Conservation (phyloP, 2,888 invertebrate genomes). For the Psococerastis gibbosa region DNA sequence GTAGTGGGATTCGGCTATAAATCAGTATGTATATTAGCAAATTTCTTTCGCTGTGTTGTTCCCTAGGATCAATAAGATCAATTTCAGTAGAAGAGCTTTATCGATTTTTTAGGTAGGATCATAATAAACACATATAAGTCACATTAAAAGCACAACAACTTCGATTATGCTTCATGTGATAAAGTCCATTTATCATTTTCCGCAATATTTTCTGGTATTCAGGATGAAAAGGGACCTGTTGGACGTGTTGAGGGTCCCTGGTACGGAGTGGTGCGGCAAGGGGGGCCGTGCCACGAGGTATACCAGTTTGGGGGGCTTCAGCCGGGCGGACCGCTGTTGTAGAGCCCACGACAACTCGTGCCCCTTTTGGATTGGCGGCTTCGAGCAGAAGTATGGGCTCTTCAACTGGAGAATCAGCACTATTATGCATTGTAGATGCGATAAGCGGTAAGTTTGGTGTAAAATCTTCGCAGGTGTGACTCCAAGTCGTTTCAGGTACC, state of each 20-base stretch:
- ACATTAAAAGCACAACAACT: too few species aligned
- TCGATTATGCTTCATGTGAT: too few species aligned
- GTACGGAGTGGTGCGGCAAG: conserved; percentile 87
- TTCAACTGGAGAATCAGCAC: conserved; percentile 84
- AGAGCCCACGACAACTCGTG: conserved; percentile 72
- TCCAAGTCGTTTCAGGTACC: not conserved
- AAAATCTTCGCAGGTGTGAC: too few species aligned
- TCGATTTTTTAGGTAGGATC: too few species aligned
- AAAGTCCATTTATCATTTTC: too few species aligned
- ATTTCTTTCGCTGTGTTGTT: too few species aligned
- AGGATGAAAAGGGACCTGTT: conserved; percentile 31
- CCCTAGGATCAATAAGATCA: too few species aligned
- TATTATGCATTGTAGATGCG: conserved; percentile 81
- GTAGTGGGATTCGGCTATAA: too few species aligned
- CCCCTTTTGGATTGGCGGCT: conserved; percentile 63
- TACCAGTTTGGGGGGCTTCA: conserved; percentile 66
- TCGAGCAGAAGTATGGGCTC: conserved; percentile 64
- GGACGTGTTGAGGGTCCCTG: conserved; percentile 63
- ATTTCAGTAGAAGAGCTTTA: too few species aligned
- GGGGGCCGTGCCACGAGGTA: conserved; percentile 65
- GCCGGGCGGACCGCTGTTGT: conserved; percentile 65
- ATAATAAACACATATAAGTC: too few species aligned
- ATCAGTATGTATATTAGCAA: too few species aligned
- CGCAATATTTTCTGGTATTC: conserved; percentile 12
- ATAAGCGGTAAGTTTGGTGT: conserved; percentile 56